These are phyloP conservation scores for Andrena bicolor DNA, from an alignment of 2,888 invertebrate species.

Conservation along the genomic window DNA sequence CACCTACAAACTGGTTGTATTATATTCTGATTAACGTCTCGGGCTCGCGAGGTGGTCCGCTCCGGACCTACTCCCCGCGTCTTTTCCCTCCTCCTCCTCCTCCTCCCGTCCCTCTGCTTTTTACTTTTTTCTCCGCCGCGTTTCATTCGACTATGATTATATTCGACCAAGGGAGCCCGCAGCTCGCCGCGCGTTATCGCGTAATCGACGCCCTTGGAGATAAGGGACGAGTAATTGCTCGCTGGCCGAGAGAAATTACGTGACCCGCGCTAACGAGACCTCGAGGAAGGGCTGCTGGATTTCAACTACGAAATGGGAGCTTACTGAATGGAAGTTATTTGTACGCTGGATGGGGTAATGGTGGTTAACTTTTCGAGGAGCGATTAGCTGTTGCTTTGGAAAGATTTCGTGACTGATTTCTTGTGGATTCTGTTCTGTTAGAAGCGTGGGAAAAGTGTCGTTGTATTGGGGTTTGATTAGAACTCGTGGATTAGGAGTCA, in stretches of 20 bases:
- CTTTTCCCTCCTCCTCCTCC: not conserved
- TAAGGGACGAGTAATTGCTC: conserved; percentile 38
- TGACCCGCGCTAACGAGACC: conserved; percentile 12
- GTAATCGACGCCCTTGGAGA: conserved; percentile 29
- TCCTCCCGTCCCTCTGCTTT: not conserved
- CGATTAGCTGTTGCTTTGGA: too few species aligned
- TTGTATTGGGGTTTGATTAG: too few species aligned
- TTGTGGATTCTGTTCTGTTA: too few species aligned
- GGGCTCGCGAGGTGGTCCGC: conserved; percentile 64
- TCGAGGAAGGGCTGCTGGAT: not conserved
- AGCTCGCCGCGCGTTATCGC: conserved; percentile 26
- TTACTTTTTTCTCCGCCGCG: conserved; percentile 1
- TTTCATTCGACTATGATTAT: conserved; percentile 43
- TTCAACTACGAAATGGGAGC: too few species aligned
- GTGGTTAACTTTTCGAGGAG: too few species aligned
- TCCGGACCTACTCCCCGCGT: conserved; percentile 21
- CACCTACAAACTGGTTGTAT: conserved; percentile 67
- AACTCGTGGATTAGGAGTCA: too few species aligned
- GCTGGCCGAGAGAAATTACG: conserved; percentile 3
- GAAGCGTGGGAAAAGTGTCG: too few species aligned
- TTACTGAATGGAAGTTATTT: too few species aligned
- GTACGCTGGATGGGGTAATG: too few species aligned
- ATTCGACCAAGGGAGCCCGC: conserved; percentile 18
- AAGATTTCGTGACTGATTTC: too few species aligned
- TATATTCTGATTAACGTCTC: conserved; percentile 71